Conservation (phyloP, 2,113 vertebrate species). For the Recurvirostra avosetta region DNA sequence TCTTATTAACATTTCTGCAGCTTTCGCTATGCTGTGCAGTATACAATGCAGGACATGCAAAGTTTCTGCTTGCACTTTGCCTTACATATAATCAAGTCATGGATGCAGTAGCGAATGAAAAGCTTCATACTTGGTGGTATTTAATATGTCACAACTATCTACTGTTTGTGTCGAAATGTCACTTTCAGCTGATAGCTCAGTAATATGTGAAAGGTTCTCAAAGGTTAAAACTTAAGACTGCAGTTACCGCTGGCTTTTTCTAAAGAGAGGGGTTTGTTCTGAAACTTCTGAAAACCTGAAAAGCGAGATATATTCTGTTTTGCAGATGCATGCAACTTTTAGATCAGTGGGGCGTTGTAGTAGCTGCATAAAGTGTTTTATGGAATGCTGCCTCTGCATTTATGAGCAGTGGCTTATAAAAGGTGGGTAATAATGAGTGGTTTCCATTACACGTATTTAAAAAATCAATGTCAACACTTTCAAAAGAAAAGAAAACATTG, state of each 20-base stretch:
- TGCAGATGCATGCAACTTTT: constrained; percentile 16
- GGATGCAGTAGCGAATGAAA: background rate
- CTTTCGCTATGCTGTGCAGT: background rate
- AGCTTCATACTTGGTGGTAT: background rate
- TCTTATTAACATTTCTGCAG: background rate
- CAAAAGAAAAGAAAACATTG: constrained; percentile 46
- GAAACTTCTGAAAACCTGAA: constrained; percentile 14
- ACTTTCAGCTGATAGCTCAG: background rate
- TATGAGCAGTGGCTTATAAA: constrained; percentile 36
- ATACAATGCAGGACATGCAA: background rate
- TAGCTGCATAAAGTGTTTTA: constrained; percentile 18
- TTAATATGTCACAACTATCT: background rate
- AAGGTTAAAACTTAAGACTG: background rate
- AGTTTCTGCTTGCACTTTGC: background rate
- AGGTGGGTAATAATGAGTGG: constrained; percentile 36
- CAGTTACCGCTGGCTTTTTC: background rate
- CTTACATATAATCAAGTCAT: background rate
- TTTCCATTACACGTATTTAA: constrained; percentile 40
- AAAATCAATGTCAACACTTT: constrained; percentile 46
- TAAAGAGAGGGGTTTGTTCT: background rate
- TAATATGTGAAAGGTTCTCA: background rate
- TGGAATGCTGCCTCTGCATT: constrained; percentile 49
- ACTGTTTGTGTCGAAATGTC: background rate
- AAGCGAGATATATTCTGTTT: background rate
- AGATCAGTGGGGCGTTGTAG: background rate